Base-by-base conservation (phyloP, 2,888 invertebrate genomes). In the Hydrotaea cyrtoneurina region DNA sequence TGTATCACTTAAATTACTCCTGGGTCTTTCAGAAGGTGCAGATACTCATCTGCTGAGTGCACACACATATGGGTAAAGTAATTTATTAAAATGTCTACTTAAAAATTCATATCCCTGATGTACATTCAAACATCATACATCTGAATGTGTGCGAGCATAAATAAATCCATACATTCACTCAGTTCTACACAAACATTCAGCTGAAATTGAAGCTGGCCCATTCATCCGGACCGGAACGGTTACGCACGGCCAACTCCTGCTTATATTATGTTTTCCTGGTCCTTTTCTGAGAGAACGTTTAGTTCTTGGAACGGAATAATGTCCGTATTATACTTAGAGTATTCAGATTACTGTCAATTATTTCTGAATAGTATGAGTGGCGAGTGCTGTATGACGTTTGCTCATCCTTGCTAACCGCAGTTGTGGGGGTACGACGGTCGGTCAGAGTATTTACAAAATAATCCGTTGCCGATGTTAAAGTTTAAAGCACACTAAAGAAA, bases 101-200 rank as follows among this genome's bases (percentile, higher is more conserved):
- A 43, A 23, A 43, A 69, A 69, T 69, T 69, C 76, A 76, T 66
- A 50, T 53, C 36, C 69, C 55, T 69, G 55, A 77, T 77, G 43
- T 69, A 69, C 69, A 77, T 69, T 57, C 17, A 69, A 77, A 69
- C 69, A 46, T 69, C 46, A 17, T 43, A 23, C 13, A 23, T 69
- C 23, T 69, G 15, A 21, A 23, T 36, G 36, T 31, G 23, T 15
- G 36, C 31, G 31, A 31, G 62, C 50, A 50, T 50, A n/a, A 50
- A 62, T 31, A 31, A 62, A 62, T n/a, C 62, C 26, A 62, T 36
- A 62, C 13, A 62, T 31, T 23, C 26, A 26, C 26, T 11, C 36
- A 64, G 7, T 13, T 10, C 10, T n/a, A 8, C 66, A 7, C 39
- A 66, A 15, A 66, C 17, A 66, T 39, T 39, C 11, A 2, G 19